Percentiles rank a stretch among this genome's conserved stretches.
Conservation (phyloP, 2,113 vertebrate genomes). For the Apteryx owenii region DNA sequence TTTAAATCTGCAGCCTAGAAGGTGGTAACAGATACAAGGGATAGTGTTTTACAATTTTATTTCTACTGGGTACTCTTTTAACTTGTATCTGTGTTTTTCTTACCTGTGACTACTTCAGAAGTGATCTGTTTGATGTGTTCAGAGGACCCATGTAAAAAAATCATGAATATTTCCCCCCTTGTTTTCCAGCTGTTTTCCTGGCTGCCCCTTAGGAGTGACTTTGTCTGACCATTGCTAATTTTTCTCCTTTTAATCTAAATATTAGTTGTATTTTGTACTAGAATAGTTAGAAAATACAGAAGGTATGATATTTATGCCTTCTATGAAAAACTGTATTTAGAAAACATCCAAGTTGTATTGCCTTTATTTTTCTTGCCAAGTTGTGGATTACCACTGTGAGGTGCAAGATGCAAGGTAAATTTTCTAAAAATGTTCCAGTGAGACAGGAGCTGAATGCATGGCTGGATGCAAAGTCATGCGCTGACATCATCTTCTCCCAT, state of each 20-base stretch:
- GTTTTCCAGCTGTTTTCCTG: background rate
- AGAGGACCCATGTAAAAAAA: background rate
- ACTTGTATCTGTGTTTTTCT: background rate
- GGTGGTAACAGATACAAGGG: background rate
- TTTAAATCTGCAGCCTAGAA: background rate
- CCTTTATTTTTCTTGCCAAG: background rate
- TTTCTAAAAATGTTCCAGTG: background rate
- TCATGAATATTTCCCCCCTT: background rate
- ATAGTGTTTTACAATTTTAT: background rate
- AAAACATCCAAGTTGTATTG: background rate
- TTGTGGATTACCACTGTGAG: background rate
- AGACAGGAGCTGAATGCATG: background rate
- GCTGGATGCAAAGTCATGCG: background rate
- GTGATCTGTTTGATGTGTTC: background rate
- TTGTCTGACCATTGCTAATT: background rate
- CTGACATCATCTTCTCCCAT: background rate
- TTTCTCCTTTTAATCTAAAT: background rate
- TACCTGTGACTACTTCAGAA: background rate
- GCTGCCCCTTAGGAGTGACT: background rate
- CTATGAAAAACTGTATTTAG: background rate
- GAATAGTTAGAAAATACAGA: background rate
- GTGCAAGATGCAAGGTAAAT: background rate
- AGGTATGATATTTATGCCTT: background rate
- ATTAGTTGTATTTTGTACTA: background rate
- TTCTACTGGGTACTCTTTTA: background rate